A percentile compares a stretch with the other conserved stretches of the same genome.
Conservation (phyloP, 2,888 invertebrate species). For the Oscheius sp. region DNA sequence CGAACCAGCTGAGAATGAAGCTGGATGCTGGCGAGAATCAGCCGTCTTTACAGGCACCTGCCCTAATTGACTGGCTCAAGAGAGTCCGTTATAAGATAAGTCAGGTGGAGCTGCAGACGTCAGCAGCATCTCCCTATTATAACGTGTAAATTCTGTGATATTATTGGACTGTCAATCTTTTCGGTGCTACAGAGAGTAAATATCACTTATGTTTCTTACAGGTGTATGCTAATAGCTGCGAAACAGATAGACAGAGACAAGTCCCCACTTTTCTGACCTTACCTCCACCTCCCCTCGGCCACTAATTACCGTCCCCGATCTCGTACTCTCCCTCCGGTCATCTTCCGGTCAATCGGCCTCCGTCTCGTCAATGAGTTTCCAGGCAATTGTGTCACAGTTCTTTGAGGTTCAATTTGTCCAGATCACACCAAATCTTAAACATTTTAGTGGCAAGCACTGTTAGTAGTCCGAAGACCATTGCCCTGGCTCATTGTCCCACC, state of each 20-base stretch:
- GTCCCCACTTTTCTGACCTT: no score
- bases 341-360: slow-evolving; percentile 33
- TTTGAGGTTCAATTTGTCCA: slow-evolving; percentile 58
- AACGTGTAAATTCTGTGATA: slow-evolving; percentile 57
- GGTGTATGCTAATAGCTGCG: no score
- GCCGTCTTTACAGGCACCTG: slow-evolving; percentile 77
- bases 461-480: slow-evolving; percentile 69
- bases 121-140: slow-evolving; percentile 90
- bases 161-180: no score
- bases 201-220: no score
- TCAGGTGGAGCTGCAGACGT: slow-evolving; percentile 88
- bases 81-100: slow-evolving; percentile 96
- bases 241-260: no score
- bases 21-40: slow-evolving; percentile 89
- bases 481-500: slow-evolving; percentile 68
- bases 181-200: no score
- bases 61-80: slow-evolving; percentile 82
- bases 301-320: no score
- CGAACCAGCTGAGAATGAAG: slow-evolving; percentile 68
- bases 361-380: slow-evolving; percentile 59
- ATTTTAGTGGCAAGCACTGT: slow-evolving; percentile 66
- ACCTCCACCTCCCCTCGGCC: no score
- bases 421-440: neutral
- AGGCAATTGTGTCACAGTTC: slow-evolving; percentile 67
- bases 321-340: neutral